A percentile compares a stretch with the other conserved stretches of the same genome.
These are phyloP conservation scores for Oligia latruncula DNA, from an alignment of 2,888 invertebrate species.

Conservation along the genomic window DNA sequence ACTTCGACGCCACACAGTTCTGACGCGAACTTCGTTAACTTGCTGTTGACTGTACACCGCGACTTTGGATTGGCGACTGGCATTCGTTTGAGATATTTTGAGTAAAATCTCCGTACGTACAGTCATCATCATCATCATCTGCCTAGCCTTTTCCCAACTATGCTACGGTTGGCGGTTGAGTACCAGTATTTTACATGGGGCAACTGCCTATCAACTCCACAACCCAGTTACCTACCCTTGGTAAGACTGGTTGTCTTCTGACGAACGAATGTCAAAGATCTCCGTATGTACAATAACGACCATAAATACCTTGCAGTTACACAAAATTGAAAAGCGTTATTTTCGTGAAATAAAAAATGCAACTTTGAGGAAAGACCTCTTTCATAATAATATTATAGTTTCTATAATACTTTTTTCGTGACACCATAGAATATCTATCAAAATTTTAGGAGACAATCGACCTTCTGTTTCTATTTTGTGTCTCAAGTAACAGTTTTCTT, in stretches of 20 bases:
- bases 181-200: neutral
- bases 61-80: neutral
- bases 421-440: neutral
- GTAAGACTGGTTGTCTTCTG: too few species aligned
- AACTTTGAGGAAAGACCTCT: neutral
- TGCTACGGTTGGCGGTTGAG: neutral
- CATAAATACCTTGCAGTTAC: neutral
- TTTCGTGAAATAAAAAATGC: neutral
- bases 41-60: neutral
- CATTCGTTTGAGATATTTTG: neutral
- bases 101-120: neutral
- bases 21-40: too few species aligned
- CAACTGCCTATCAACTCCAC: neutral
- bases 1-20: too few species aligned
- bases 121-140: neutral
- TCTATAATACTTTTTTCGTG: neutral
- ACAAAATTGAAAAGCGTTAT: neutral
- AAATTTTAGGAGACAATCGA: neutral
- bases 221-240: neutral
- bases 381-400: neutral
- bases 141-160: neutral
- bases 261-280: neutral
- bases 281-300: neutral
- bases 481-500: constrained; percentile 79
- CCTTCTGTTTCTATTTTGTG: constrained; percentile 8